Evolutionary conservation across 1,140 invertebrate species (phyloP).

Genomic region (Drosophila mojavensis): DNA sequence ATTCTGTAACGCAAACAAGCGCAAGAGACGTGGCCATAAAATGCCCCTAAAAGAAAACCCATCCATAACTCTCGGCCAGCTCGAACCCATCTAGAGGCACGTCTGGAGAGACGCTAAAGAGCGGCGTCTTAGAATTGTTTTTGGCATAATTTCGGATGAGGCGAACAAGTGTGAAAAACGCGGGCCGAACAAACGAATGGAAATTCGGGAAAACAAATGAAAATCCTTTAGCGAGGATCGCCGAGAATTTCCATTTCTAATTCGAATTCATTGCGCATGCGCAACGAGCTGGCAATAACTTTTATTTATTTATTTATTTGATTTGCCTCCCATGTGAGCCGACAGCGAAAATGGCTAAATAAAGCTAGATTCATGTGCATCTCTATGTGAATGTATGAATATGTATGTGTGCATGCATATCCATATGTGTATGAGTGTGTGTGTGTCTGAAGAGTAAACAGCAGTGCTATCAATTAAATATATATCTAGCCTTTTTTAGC

Average conservation of each 20-base stretch:
- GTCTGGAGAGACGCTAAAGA: background rate
- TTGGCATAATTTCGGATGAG: slow-evolving; percentile 67
- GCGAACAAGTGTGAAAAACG: slow-evolving; percentile 69
- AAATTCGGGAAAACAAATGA: slow-evolving; percentile 4
- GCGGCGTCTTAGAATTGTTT: slow-evolving; percentile 8
- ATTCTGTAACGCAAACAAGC: slow-evolving; percentile 60
- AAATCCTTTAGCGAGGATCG: slow-evolving; percentile 29
- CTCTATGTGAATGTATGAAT: no score
- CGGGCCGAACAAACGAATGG: slow-evolving; percentile 55
- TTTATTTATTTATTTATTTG: slow-evolving; percentile 46
- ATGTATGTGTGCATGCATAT: no score
- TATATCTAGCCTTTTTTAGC: background rate
- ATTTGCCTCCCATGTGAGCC: background rate
- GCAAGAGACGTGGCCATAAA: slow-evolving; percentile 48
- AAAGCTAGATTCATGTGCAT: no score
- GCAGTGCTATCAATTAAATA: background rate
- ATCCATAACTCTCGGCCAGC: background rate
- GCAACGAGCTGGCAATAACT: slow-evolving; percentile 16
- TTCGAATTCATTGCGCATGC: slow-evolving; percentile 56
- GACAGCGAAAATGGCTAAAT: no score
- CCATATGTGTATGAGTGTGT: no score
- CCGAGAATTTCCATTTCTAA: slow-evolving; percentile 2
- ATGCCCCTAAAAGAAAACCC: slow-evolving; percentile 6
- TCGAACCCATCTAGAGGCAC: slow-evolving; percentile 4
- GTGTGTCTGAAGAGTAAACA: background rate